Conservation (phyloP, 2,113 vertebrate species). For the Dipodomys ordii region DNA sequence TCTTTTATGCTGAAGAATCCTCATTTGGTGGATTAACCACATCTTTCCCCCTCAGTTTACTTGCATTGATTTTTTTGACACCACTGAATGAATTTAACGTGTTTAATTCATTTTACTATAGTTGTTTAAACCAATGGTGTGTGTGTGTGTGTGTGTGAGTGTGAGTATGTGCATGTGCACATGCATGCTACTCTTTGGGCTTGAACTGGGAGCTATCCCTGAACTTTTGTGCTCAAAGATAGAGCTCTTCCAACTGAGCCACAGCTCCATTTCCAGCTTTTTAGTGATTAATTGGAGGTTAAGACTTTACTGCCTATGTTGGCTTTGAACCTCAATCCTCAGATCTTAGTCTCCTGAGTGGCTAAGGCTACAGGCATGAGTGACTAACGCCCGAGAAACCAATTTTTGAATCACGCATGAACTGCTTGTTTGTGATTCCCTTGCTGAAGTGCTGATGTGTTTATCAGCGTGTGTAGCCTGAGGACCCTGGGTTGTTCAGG, state of each 20-base stretch:
- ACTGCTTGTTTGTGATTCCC: constrained; percentile 67
- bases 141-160: no score
- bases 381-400: neutral
- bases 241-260: no score
- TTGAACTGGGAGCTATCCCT: no score
- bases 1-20: neutral
- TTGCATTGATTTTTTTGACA: constrained; percentile 36
- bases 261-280: no score
- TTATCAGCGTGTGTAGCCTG: neutral
- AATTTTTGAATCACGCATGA: constrained; percentile 71
- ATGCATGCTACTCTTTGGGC: no score
- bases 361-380: no score
- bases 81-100: constrained; percentile 45
- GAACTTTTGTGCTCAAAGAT: no score
- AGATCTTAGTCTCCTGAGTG: no score
- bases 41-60: constrained; percentile 15
- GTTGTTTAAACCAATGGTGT: constrained; percentile 41
- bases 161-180: no score
- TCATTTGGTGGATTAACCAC: neutral
- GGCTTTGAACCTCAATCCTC: no score
- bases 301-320: no score
- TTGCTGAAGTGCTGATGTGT: constrained; percentile 62
- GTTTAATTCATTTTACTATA: constrained; percentile 53
- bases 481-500: neutral
- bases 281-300: no score